Percentiles rank a stretch among this genome's conserved stretches.
Conservation (phyloP, 2,797 vertebrate species). For the Tolypeutes matacus region DNA sequence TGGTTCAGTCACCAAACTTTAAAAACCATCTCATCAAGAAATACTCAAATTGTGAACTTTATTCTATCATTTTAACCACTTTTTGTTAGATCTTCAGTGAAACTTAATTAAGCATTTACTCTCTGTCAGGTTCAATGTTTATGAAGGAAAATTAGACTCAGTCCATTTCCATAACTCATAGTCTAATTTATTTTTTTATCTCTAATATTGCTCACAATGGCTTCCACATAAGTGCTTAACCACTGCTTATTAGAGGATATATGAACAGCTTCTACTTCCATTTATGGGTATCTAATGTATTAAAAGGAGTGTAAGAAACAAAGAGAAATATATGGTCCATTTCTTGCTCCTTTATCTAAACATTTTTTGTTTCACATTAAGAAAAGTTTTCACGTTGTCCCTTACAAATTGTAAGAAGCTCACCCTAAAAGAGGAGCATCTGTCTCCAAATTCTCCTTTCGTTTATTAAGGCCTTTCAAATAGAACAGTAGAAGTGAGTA, state of each 20-base stretch:
- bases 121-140: not conserved
- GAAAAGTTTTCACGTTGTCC: not conserved
- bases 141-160: not conserved
- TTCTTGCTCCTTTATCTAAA: not conserved
- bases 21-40: not conserved
- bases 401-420: not conserved
- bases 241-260: not conserved
- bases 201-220: not conserved
- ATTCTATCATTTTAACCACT: conserved; percentile 2
- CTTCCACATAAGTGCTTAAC: not conserved
- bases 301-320: not conserved
- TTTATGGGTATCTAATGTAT: not conserved
- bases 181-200: not conserved
- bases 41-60: not conserved
- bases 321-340: not conserved
- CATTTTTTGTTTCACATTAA: not conserved
- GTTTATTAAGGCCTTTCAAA: not conserved
- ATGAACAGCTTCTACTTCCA: not conserved
- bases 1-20: not conserved
- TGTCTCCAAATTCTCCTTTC: not conserved
- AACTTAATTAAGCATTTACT: not conserved
- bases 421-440: not conserved
- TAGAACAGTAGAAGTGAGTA: not conserved
- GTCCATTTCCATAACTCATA: not conserved
- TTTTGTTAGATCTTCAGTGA: conserved; percentile 19